These are phyloP conservation scores for Caligus rogercresseyi DNA, from an alignment of 1,140 invertebrate species.

Conservation along the genomic window DNA sequence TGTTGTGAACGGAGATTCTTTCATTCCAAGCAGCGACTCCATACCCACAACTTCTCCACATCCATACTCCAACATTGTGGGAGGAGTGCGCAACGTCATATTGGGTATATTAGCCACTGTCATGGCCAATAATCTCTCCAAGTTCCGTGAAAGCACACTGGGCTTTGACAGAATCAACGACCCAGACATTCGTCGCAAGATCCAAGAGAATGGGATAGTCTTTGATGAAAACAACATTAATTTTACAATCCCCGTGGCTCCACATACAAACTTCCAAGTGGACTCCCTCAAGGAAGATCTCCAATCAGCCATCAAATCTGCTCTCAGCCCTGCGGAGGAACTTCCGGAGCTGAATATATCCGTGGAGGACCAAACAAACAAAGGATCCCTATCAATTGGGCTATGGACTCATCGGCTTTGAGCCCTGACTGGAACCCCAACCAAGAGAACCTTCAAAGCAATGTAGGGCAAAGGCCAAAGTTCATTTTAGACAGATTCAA, in stretches of 20 bases:
- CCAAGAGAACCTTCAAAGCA: background rate
- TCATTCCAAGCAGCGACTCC: no score
- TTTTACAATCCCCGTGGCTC: background rate
- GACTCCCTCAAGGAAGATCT: background rate
- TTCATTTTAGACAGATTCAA: background rate
- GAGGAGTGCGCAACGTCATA: background rate
- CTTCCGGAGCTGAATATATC: background rate
- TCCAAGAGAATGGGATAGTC: background rate
- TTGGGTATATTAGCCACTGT: background rate
- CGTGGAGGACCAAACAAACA: background rate
- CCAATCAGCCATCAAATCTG: background rate
- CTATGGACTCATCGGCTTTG: background rate
- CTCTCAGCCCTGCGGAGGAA: background rate
- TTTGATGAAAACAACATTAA: background rate
- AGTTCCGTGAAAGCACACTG: background rate
- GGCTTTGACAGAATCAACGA: background rate
- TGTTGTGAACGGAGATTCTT: background rate
- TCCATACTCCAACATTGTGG: background rate
- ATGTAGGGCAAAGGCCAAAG: background rate
- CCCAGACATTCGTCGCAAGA: background rate
- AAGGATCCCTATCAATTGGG: background rate
- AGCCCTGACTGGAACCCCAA: background rate
- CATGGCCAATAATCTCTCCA: background rate
- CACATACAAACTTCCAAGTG: background rate
- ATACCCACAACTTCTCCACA: background rate